Percentiles rank a stretch among this genome's conserved stretches.
Conservation (phyloP, 1,140 invertebrate genomes). For the Diabrotica virgifera region DNA sequence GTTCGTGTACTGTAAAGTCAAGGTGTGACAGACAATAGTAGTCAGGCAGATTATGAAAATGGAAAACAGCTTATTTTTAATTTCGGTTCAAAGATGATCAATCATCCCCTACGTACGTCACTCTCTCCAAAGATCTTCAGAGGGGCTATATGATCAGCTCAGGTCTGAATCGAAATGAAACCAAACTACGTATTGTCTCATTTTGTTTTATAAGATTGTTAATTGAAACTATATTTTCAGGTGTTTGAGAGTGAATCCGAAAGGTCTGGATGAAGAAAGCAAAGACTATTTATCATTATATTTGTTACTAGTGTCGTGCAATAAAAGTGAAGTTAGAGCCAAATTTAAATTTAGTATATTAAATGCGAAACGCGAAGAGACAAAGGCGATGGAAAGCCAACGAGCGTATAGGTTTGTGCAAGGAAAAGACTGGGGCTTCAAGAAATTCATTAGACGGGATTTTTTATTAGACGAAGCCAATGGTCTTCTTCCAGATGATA, state of each 20-base stretch:
- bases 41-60: too few relatives aligned
- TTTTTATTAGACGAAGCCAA: conserved; percentile 98
- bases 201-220: background rate
- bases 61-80: too few relatives aligned
- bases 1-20: too few relatives aligned
- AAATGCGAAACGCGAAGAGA: conserved; percentile 99
- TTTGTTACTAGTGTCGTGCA: conserved; percentile 96
- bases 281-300: conserved; percentile 99
- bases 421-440: conserved; percentile 99
- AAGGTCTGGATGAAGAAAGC: conserved; percentile 98
- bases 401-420: conserved; percentile 97
- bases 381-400: conserved; percentile 94
- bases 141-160: too few relatives aligned
- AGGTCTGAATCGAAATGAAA: too few relatives aligned
- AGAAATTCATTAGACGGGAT: conserved; percentile 98
- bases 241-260: conserved; percentile 98
- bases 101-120: too few relatives aligned
- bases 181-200: too few relatives aligned
- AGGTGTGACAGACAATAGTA: too few relatives aligned
- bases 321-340: conserved; percentile 98
- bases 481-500: conserved; percentile 95
- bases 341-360: conserved; percentile 99
- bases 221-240: conserved; percentile 52
- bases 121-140: too few relatives aligned
- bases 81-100: too few relatives aligned